A percentile compares a stretch with the other conserved stretches of the same genome.
Conservation (phyloP, 2,113 vertebrate species). For the Xiphophorus maculatus region DNA sequence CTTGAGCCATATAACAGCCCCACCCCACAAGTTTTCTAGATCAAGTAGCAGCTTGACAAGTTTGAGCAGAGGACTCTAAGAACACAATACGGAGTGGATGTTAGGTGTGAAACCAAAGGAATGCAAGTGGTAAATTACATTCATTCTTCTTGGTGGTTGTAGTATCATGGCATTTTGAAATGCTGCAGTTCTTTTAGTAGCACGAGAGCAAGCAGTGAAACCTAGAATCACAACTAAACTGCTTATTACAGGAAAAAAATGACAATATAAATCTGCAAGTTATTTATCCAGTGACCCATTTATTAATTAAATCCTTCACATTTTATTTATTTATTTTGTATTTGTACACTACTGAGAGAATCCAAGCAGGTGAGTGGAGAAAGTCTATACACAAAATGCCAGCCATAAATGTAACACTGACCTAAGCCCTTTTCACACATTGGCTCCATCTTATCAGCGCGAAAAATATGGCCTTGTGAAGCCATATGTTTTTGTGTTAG, state of each 20-base stretch:
- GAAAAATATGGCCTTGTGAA: background rate
- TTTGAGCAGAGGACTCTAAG: slow-evolving; percentile 58
- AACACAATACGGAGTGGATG: slow-evolving; percentile 58
- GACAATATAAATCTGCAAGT: background rate
- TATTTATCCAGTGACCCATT: background rate
- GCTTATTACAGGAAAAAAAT: background rate
- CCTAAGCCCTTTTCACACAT: background rate
- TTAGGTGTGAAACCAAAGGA: slow-evolving; percentile 67
- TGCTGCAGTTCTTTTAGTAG: slow-evolving; percentile 11
- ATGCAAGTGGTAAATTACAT: slow-evolving; percentile 59
- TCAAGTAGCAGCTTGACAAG: slow-evolving; percentile 72
- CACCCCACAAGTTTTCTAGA: slow-evolving; percentile 51
- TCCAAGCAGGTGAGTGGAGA: background rate
- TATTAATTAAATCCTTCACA: background rate
- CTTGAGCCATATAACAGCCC: slow-evolving; percentile 60
- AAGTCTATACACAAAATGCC: background rate
- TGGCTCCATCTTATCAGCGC: background rate
- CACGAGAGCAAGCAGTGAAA: background rate
- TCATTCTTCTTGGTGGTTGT: slow-evolving; percentile 52
- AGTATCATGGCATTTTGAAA: slow-evolving; percentile 39
- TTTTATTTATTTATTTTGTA: background rate
- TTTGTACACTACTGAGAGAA: background rate
- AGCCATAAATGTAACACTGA: background rate
- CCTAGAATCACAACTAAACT: background rate
- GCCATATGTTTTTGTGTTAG: background rate